Evolutionary conservation across 2,888 invertebrate species (phyloP).

Genomic region (Phymatocera aterrima): DNA sequence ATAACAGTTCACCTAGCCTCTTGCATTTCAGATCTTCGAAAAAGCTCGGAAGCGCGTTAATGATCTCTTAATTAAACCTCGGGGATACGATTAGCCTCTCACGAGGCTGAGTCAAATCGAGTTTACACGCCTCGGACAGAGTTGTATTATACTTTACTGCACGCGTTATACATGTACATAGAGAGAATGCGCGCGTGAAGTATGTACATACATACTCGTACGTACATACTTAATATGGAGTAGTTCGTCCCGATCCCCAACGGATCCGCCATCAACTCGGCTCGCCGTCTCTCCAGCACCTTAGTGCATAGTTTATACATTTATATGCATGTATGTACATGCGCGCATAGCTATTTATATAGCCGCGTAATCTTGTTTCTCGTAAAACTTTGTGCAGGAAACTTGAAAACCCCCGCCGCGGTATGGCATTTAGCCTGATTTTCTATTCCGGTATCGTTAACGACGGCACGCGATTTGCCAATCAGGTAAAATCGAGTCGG

Average conservation of each 20-base stretch:
- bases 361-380: constrained; percentile 13
- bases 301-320: no score
- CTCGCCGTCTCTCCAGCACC: not conserved
- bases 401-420: not conserved
- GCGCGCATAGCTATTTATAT: not conserved
- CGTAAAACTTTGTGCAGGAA: constrained; percentile 34
- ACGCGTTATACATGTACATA: not conserved
- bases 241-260: not conserved
- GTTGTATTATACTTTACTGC: no score
- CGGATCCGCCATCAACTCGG: not conserved
- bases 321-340: not conserved
- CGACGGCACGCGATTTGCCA: constrained; percentile 34
- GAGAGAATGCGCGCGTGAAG: not conserved
- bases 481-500: constrained; percentile 38
- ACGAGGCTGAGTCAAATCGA: constrained; percentile 21
- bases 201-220: not conserved
- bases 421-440: constrained; percentile 19
- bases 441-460: constrained; percentile 11
- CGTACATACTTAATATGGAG: not conserved
- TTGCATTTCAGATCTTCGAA: not conserved
- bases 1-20: not conserved
- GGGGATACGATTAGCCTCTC: constrained; percentile 28
- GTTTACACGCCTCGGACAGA: constrained; percentile 14
- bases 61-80: constrained; percentile 13
- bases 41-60: constrained; percentile 22